phyloP scores from a whole-genome alignment of 1,140 invertebrate species.

The Meloidogyne chitwoodi region DNA sequence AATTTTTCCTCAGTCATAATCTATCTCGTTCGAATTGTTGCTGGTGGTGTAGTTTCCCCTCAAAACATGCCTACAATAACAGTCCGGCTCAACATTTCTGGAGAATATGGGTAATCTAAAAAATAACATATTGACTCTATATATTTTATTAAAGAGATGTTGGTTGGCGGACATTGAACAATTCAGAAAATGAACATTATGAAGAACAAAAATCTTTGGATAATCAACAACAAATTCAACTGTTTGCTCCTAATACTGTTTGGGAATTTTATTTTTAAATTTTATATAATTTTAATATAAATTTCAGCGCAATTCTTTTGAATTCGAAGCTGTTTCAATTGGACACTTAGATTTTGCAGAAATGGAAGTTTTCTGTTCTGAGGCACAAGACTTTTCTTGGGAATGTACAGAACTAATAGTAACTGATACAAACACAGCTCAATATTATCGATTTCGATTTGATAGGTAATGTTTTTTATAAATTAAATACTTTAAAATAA shows the following conservation, averaged over 20 bases:
- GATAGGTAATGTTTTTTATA: constrained; percentile 16
- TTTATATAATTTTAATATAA: not conserved
- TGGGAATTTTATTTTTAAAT: not conserved
- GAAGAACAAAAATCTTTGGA: not conserved
- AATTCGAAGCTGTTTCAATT: constrained; percentile 45
- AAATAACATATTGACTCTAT: not conserved
- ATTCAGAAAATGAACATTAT: not conserved
- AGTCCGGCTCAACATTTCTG: constrained; percentile 34
- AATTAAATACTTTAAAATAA: not conserved
- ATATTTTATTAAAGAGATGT: constrained; percentile 33
- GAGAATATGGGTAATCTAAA: not conserved
- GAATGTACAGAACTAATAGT: constrained; percentile 40
- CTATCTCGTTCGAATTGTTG: constrained; percentile 34
- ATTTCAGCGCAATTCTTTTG: constrained; percentile 35
- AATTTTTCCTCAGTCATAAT: constrained; percentile 33
- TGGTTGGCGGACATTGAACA: constrained; percentile 19
- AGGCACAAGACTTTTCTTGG: constrained; percentile 21
- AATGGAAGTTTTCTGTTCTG: constrained; percentile 25
- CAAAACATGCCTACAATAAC: not conserved
- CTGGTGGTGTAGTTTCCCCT: constrained; percentile 22
- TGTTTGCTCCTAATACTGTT: constrained; percentile 10
- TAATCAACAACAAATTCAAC: not conserved
- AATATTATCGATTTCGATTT: constrained; percentile 37
- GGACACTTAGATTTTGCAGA: constrained; percentile 37
- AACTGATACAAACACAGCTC: constrained; percentile 24